These are phyloP conservation scores for Acrossocheilus fasciatus DNA, from an alignment of 2,797 vertebrate genomes.

Conservation along the genomic window DNA sequence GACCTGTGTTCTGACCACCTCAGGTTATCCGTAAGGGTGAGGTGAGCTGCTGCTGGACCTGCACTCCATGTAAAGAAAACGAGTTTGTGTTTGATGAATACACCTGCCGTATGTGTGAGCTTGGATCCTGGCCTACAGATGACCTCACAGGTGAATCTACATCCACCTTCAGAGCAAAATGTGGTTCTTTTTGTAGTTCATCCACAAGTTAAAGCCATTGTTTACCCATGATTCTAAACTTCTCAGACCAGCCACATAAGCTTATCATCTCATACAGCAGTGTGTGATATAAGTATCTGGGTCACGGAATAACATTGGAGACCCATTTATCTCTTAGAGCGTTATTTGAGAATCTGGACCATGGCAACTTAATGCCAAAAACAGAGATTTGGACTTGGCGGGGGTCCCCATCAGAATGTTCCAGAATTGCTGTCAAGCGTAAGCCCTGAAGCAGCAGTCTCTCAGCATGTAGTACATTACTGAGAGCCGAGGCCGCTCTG, in stretches of 20 bases:
- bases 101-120: conserved; percentile 91
- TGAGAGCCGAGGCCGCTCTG: conserved; percentile 7
- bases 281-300: conserved; percentile 51
- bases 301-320: conserved; percentile 45
- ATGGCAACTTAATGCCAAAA: conserved; percentile 53
- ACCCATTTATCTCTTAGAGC: conserved; percentile 50
- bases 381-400: conserved; percentile 57
- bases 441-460: conserved; percentile 47
- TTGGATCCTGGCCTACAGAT: conserved; percentile 93
- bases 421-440: conserved; percentile 46
- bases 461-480: conserved; percentile 38
- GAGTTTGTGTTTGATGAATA: conserved; percentile 97
- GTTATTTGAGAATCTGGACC: conserved; percentile 53
- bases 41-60: conserved; percentile 99
- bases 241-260: not conserved
- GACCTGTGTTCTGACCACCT: conserved; percentile 15
- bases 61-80: conserved; percentile 98
- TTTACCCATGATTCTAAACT: conserved; percentile 7
- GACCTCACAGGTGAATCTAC: conserved; percentile 89
- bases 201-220: not conserved
- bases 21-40: conserved; percentile 99
- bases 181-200: not conserved
- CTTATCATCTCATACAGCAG: conserved; percentile 20
- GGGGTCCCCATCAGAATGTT: conserved; percentile 39
- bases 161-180: not conserved